Percentiles rank a stretch among this genome's conserved stretches.
These are phyloP conservation scores for Acestrorhynchus altus DNA, from an alignment of 2,797 vertebrate species.

Conservation along the genomic window DNA sequence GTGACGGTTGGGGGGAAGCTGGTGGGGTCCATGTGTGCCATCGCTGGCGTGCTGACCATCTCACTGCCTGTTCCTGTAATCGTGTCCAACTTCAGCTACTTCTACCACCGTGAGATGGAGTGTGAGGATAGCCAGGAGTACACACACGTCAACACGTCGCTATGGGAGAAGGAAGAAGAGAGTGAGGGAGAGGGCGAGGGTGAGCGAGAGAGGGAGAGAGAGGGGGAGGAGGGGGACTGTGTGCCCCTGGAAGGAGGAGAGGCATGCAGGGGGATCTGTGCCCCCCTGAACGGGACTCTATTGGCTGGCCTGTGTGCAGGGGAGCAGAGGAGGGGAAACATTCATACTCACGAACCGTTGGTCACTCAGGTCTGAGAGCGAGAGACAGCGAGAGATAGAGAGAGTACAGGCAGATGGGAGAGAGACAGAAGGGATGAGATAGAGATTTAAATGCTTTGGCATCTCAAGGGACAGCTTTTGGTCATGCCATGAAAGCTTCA, in stretches of 20 bases:
- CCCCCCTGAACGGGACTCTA: constrained; percentile 72
- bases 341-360: constrained; percentile 68
- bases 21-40: constrained; percentile 94
- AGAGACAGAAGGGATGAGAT: not conserved
- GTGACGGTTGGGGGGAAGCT: constrained; percentile 89
- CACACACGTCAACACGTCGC: constrained; percentile 78
- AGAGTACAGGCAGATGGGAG: not conserved
- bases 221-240: constrained; percentile 64
- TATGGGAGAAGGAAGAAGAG: constrained; percentile 77
- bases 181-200: constrained; percentile 59
- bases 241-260: constrained; percentile 69
- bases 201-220: constrained; percentile 53
- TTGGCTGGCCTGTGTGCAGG: constrained; percentile 71
- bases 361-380: constrained; percentile 85
- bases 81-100: constrained; percentile 95
- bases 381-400: constrained; percentile 9
- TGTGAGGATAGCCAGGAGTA: constrained; percentile 81
- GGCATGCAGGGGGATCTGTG: constrained; percentile 57
- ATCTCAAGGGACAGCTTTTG: no score
- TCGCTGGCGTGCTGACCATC: constrained; percentile 92
- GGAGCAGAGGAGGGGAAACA: constrained; percentile 56
- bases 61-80: constrained; percentile 93
- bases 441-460: not conserved
- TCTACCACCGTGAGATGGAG: constrained; percentile 89
- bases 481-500: not conserved